Base-by-base conservation (phyloP, 2,797 vertebrate genomes). In the Acomys russatus region DNA sequence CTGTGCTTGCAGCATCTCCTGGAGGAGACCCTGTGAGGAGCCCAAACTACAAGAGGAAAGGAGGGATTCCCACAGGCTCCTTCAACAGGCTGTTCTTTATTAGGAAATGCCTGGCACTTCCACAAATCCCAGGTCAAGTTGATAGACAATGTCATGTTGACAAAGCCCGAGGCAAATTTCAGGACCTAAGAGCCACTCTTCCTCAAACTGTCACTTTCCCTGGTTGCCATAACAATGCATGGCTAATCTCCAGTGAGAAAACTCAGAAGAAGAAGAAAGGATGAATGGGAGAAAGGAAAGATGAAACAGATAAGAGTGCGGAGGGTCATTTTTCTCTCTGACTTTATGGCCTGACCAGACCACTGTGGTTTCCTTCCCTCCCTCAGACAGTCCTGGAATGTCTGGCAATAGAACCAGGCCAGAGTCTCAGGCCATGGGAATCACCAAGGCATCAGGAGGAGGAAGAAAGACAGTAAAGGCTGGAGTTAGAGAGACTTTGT, bases 151-250 rank as follows among this genome's bases (percentile, higher is more conserved):
- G 33, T 78, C 85, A 92, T 95, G 91, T 77, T 96, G 88, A 88
- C 80, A 96, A 68, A 83, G 76, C 44, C 78, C 17, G 20, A 92
- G 85, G 71, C 82, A 90, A 94, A 89, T 92, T 95, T 97, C 98
- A 97, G 97, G 97, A 98, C 97, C 96, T 97, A 95, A 59, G 88
- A 92, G 93, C 63, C 98, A 97, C 97, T 94, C 97, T 98, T 98
- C 97, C 97, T 97, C 90, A 73, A 98, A 96, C 98, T 98, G 98
- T 98, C 98, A 99, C 98, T 99, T 99, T 98, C 97, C 96, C 97
- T 98, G 97, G 98, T 98, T 98, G 98, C 98, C 95, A 97, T 97
- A 97, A 70, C 97, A 98, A 98, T 97, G 92, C 97, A 96, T 97
- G 92, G 96, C 97, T 98, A 98, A 99, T 99, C 98, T 98, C 92